Evolutionary conservation across 2,888 invertebrate species (phyloP).

Genomic region (Mylabris sibirica): DNA sequence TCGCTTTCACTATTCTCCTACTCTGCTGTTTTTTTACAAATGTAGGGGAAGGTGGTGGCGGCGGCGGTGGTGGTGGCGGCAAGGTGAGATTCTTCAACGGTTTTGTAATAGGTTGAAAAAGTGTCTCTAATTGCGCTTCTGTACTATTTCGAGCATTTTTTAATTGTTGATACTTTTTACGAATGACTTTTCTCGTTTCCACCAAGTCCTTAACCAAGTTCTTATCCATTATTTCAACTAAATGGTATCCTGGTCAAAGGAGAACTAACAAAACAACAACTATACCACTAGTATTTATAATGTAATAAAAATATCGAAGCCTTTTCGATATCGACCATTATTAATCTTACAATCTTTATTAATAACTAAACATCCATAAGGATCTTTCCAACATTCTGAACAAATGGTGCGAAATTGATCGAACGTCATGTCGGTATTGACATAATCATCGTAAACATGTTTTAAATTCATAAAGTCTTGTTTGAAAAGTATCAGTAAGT

Average conservation of each 20-base stretch:
- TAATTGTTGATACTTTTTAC: conserved; percentile 27
- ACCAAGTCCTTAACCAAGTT: conserved; percentile 23
- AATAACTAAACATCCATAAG: conserved; percentile 48
- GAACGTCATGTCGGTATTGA: conserved; percentile 43
- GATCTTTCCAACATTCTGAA: conserved; percentile 47
- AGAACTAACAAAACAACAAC: too few relatives aligned
- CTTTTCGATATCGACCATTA: conserved; percentile 48
- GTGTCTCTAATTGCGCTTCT: conserved; percentile 16
- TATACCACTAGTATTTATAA: conserved; percentile 17
- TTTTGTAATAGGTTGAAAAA: conserved; percentile 24
- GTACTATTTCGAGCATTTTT: conserved; percentile 21
- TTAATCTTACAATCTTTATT: conserved; percentile 45
- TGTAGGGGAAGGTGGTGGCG: too few relatives aligned
- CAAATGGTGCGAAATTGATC: conserved; percentile 49
- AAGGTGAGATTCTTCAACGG: conserved; percentile 12
- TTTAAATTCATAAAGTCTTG: conserved; percentile 53
- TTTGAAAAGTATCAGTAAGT: conserved; percentile 53
- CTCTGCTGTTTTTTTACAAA: too few relatives aligned
- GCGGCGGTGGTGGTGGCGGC: too few relatives aligned
- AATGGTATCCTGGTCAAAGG: too few relatives aligned
- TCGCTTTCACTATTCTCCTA: too few relatives aligned
- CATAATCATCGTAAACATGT: conserved; percentile 44
- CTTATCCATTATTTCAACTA: conserved; percentile 23
- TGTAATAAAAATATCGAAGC: conserved; percentile 42
- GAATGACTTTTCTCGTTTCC: conserved; percentile 23